Evolutionary conservation across 2,113 vertebrate species (phyloP), one percentile per base, ranked within the genome.

Genomic region (Zapus hudsonius): DNA sequence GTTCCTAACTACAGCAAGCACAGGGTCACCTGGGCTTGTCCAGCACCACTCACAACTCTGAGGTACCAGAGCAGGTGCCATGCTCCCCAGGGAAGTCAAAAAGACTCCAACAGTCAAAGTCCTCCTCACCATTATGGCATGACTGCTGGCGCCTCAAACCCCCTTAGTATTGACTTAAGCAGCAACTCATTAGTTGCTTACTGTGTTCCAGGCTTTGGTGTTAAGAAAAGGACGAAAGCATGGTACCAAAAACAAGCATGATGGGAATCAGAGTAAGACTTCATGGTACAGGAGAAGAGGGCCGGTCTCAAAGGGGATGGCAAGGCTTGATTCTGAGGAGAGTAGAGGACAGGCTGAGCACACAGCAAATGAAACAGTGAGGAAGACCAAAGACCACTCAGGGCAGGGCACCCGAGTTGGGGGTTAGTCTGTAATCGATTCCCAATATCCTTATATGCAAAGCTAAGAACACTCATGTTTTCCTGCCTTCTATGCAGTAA

Each of bases 201-300:
- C 38, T 27, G n/a, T 64, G 61, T 44, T 74, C 25, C 12, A 38
- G 12, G 44, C 61, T 80, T 17, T 38, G 13, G n/a, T 13, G 83
- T 73, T 75, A 80, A 83, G 75, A 70, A 90, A 64, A 63, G 6
- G n/a, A 38, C 47, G 80, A 92, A 89, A 52, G 66, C 52, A 25
- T 31, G 7, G 6, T 47, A 74, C 61, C 40, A 61, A 59, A 92
- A 15, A 84, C 38, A 94, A 88, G 66, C 72, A 81, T 23, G 40
- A 47, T 17, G 11, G 72, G 52, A 88, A 95, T 80, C 9, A 89
- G 20, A 95, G 31, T n/a, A n/a, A n/a, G n/a, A n/a, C n/a, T n/a
- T n/a, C n/a, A n/a, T n/a, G n/a, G n/a, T n/a, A n/a, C n/a, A n/a
- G n/a, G n/a, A n/a, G n/a, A n/a, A n/a, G n/a, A n/a, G n/a, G n/a